A percentile compares a stretch with the other conserved stretches of the same genome.
These are phyloP conservation scores for Myrmophylax atrothorax DNA, from an alignment of 2,113 vertebrate species.

Conservation along the genomic window DNA sequence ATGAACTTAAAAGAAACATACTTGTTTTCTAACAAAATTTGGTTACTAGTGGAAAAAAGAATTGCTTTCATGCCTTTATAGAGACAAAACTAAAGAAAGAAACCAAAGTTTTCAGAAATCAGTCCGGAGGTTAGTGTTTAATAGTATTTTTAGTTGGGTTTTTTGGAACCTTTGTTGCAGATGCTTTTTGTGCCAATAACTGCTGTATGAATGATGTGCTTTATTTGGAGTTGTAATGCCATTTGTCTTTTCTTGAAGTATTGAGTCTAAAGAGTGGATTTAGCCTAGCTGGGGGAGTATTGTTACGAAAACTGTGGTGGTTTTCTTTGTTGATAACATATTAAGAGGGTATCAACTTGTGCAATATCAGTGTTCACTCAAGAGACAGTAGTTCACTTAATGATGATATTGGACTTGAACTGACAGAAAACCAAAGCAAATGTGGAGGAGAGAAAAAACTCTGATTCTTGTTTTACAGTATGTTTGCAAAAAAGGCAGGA, in stretches of 20 bases:
- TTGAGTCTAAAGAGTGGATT: background rate
- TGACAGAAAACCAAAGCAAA: background rate
- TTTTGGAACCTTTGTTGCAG: background rate
- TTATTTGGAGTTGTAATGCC: background rate
- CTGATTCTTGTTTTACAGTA: conserved; percentile 75
- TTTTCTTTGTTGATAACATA: background rate
- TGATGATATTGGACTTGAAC: background rate
- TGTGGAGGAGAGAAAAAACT: background rate
- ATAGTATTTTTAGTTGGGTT: background rate
- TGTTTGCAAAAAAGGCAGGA: conserved; percentile 94
- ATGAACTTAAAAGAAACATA: background rate
- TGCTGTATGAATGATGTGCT: background rate
- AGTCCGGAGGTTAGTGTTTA: background rate
- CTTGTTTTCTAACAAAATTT: background rate
- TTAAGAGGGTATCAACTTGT: background rate
- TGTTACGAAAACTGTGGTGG: background rate
- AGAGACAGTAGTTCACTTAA: background rate
- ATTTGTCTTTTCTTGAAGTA: background rate
- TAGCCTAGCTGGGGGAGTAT: background rate
- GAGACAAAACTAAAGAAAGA: background rate
- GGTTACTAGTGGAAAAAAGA: background rate
- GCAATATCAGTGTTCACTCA: background rate
- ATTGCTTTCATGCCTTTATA: background rate
- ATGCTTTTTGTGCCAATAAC: background rate
- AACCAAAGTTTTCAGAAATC: background rate